Evolutionary conservation across 1,140 invertebrate species (phyloP).

Genomic region (Antheraea mylitta): DNA sequence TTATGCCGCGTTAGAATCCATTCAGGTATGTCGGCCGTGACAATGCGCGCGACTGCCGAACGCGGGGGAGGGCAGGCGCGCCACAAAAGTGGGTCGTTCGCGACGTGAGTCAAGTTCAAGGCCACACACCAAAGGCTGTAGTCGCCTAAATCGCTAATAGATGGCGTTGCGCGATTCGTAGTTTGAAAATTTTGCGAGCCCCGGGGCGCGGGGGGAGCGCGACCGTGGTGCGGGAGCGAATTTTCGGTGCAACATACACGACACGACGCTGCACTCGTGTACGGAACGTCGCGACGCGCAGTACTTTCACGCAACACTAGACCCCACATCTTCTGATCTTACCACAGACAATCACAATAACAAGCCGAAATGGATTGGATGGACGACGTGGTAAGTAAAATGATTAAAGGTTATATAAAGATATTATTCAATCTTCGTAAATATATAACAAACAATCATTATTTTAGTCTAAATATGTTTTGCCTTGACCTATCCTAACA

Average conservation of each 20-base stretch:
- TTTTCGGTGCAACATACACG: slow-evolving; percentile 72
- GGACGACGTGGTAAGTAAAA: slow-evolving; percentile 69
- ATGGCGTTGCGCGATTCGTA: slow-evolving; percentile 69
- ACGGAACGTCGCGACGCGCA: slow-evolving; percentile 71
- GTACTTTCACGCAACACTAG: slow-evolving; percentile 53
- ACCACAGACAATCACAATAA: slow-evolving; percentile 41
- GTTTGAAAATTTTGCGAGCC: slow-evolving; percentile 64
- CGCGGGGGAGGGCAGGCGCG: slow-evolving; percentile 35
- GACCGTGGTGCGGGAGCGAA: slow-evolving; percentile 59
- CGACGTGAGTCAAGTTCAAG: slow-evolving; percentile 73
- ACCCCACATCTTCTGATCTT: slow-evolving; percentile 43
- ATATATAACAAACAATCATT: neutral
- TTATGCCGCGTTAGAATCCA: slow-evolving; percentile 56
- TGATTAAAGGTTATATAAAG: neutral
- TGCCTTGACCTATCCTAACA: slow-evolving; percentile 73
- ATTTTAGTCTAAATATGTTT: slow-evolving; percentile 26
- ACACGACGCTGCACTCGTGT: slow-evolving; percentile 73
- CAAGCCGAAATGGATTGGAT: slow-evolving; percentile 70
- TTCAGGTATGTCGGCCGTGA: slow-evolving; percentile 61
- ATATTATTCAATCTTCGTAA: neutral
- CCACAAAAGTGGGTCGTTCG: slow-evolving; percentile 66
- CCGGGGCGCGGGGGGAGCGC: slow-evolving; percentile 44
- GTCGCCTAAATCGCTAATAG: slow-evolving; percentile 56
- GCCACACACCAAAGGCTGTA: slow-evolving; percentile 52
- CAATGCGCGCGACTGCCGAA: slow-evolving; percentile 46